Conservation (phyloP, 2,888 invertebrate genomes). For the Rhagonycha fulva region DNA sequence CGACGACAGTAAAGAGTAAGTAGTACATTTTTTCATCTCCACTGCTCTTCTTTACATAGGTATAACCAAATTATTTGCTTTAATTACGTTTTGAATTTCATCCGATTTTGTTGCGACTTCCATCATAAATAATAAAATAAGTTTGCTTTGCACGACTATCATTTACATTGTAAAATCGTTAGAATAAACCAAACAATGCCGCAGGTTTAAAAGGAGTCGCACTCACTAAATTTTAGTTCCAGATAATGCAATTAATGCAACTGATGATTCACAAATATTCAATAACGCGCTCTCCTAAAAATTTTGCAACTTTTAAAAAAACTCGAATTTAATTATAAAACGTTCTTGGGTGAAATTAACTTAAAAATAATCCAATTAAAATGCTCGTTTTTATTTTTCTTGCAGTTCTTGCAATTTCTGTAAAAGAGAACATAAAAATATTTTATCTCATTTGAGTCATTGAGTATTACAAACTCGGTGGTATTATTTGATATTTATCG, state of each 20-base stretch:
- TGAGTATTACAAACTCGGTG: neutral
- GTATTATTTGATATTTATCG: neutral
- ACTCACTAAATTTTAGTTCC: neutral
- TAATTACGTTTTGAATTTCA: neutral
- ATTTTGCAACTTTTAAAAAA: neutral
- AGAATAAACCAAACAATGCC: neutral
- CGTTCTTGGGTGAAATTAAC: neutral
- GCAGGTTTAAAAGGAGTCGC: neutral
- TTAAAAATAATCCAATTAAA: neutral
- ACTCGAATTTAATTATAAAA: neutral
- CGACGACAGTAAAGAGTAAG: constrained; percentile 68
- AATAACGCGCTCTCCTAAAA: neutral
- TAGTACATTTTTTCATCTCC: constrained; percentile 32
- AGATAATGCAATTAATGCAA: no score
- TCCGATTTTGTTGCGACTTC: neutral
- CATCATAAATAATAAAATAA: neutral
- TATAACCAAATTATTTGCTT: constrained; percentile 5
- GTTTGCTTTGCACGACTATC: neutral
- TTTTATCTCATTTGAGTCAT: neutral
- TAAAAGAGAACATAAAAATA: neutral
- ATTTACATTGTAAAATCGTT: neutral
- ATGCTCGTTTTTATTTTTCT: neutral
- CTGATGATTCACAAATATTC: neutral
- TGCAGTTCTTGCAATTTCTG: neutral
- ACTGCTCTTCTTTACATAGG: neutral